phyloP scores from a whole-genome alignment of 2,113 vertebrate species.

The Brachionichthys hirsutus region DNA sequence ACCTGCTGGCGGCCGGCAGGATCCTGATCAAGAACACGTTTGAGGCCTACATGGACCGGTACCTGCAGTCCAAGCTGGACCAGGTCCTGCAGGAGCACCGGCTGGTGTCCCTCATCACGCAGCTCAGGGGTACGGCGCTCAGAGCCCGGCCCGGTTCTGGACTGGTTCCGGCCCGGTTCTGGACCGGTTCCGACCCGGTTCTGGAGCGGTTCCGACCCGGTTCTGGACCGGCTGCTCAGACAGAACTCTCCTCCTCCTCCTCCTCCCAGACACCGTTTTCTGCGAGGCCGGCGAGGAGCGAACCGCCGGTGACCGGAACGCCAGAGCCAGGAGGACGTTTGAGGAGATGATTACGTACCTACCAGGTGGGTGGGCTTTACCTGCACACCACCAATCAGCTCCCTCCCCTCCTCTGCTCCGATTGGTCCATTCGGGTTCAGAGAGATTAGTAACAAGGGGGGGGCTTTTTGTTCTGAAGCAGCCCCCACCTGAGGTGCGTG shows the following conservation, averaged over 20 bases:
- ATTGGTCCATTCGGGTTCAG: too few species aligned
- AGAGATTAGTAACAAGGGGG: too few species aligned
- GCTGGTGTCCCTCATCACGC: slow-evolving; percentile 90
- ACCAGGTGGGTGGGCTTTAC: slow-evolving; percentile 85
- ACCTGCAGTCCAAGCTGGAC: slow-evolving; percentile 85
- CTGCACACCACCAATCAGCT: too few species aligned
- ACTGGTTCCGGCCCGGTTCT: too few species aligned
- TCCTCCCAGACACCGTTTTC: slow-evolving; percentile 91
- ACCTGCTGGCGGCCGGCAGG: slow-evolving; percentile 85
- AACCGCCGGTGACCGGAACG: slow-evolving; percentile 81
- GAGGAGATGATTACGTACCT: slow-evolving; percentile 95
- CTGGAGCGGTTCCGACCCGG: too few species aligned
- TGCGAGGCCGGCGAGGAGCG: slow-evolving; percentile 87
- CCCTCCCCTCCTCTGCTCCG: too few species aligned
- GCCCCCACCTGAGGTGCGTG: too few species aligned
- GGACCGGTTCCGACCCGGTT: too few species aligned
- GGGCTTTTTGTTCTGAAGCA: too few species aligned
- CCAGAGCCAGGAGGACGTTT: slow-evolving; percentile 89
- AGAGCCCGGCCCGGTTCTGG: too few species aligned
- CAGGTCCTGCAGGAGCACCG: slow-evolving; percentile 90
- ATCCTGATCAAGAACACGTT: slow-evolving; percentile 91
- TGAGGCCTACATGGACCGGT: slow-evolving; percentile 88
- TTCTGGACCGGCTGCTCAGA: too few species aligned
- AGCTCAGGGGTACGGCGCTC: slow-evolving; percentile 81
- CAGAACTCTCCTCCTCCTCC: too few species aligned